Evolutionary conservation across 2,888 invertebrate species (phyloP), one percentile per base, ranked within the genome.

Genomic region (Melikaiella ostensackeni): DNA sequence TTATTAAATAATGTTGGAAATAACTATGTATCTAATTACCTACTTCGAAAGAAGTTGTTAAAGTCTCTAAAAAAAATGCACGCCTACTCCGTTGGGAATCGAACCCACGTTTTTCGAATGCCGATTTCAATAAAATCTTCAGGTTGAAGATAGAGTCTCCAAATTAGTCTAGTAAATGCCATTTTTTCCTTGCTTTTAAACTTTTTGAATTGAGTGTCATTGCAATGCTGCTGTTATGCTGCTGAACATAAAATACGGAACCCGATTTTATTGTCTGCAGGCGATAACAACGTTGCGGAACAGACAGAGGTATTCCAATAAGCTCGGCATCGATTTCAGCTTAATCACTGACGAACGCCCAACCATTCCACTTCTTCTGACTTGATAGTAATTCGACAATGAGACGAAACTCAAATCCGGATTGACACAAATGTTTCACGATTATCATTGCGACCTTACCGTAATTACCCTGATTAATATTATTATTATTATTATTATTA

Each of bases 301-400:
- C 5, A 35, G 35, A 2, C n/a, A 63, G 33, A 30, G 62, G 33
- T 33, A 62, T 62, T 35, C 35, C 21, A 63, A 63, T 63, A 63
- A 35, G 21, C 63, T 9, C 38, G 21, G 35, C 8, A 63, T 63
- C 35, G 63, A 63, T 63, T 63, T 63, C 63, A 63, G 33, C 21
- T 63, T 63, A 63, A 35, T 63, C 63, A 63, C 35, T 9, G 11
- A 63, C 35, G 11, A 59, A 59, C 27, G 24, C 16, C 27, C 59
- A 38, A 63, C 21, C 19, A 13, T 38, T 38, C 33, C 63, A 63
- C 63, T 38, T 38, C 35, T 4, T 7, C 33, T 21, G 8, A 13
- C n/a, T 16, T 63, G 35, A 38, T 63, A 21, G 33, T 63, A 63
- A 35, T 63, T 21, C 21, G 21, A 13, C 35, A 35, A 38, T 27